Base-by-base conservation (phyloP, 2,113 vertebrate genomes). In the Urocolius indicus region DNA sequence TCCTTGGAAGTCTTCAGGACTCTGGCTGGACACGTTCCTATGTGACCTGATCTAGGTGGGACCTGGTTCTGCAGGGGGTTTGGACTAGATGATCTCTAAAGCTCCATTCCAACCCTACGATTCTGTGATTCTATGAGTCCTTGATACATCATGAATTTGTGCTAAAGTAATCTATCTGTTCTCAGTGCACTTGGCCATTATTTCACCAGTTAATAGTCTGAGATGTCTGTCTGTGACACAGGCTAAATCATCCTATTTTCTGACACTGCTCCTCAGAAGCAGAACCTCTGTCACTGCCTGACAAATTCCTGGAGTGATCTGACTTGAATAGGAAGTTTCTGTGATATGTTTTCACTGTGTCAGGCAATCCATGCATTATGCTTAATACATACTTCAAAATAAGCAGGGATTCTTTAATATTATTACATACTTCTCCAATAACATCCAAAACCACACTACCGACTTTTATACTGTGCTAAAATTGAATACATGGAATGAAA, bases 371-470 rank as follows among this genome's bases (percentile, higher is more conserved):
- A 59, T 26, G 16, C 5, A 17, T 43, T 52, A 9, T 49, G 11
- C 43, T 69, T 84, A 67, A n/a, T 45, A 8, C 2, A 55, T 27
- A 10, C 36, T 72, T 71, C 34, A n/a, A 30, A 27, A 65, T 16
- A 52, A 84, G 73, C 3, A 17, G 5, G 8, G 13, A 29, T 21
- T 41, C 34, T 34, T 66, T n/a, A 34, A 43, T 2, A 48, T 10
- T 23, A 57, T 36, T 36, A 21, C 23, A 16, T 62, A 13, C 3
- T 68, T 16, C 19, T 49, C 8, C 71, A 83, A 45, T 17, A 68
- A 23, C 10, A 59, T 58, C 5, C 5, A 36, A 55, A 59, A 62
- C 32, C 0, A 0, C 5, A 38, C 6, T 16, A 23, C 12, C 8
- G 19, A 10, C 3, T 54, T 67, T 63, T 78, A 46, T 13, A 41